These are phyloP conservation scores for Proisotoma minuta DNA, from an alignment of 2,888 invertebrate genomes.

Conservation along the genomic window DNA sequence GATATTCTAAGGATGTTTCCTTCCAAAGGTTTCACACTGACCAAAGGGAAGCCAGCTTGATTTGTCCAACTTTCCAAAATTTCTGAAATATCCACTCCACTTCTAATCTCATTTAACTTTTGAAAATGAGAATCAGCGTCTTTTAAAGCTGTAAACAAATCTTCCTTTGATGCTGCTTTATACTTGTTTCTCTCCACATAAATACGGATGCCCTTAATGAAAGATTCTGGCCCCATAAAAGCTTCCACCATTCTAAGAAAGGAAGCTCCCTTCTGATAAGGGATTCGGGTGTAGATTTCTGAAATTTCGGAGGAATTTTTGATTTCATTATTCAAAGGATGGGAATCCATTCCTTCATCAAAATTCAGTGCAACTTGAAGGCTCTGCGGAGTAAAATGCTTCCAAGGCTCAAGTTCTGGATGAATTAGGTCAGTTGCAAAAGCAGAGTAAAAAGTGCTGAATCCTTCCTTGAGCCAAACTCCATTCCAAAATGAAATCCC, in stretches of 20 bases:
- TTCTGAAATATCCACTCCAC: conserved; percentile 14
- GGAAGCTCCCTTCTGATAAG: conserved; percentile 31
- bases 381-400: conserved; percentile 13
- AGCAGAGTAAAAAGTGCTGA: conserved; percentile 16
- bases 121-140: neutral
- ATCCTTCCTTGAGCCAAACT: conserved; percentile 32
- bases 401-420: conserved; percentile 13
- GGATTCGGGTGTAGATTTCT: conserved; percentile 25
- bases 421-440: neutral
- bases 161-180: conserved; percentile 15
- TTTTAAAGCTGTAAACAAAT: conserved; percentile 22
- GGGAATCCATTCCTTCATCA: conserved; percentile 22
- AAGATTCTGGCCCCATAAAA: conserved; percentile 12
- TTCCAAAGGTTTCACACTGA: conserved; percentile 4
- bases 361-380: conserved; percentile 24
- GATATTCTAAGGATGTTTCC: neutral
- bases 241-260: conserved; percentile 18
- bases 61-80: conserved; percentile 27
- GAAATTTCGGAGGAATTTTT: conserved; percentile 10
- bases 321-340: conserved; percentile 21
- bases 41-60: conserved; percentile 24
- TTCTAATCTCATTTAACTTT: neutral
- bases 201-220: conserved; percentile 17
- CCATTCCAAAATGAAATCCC: conserved; percentile 22
- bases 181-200: conserved; percentile 24